Base-by-base conservation (phyloP, 2,113 vertebrate species). In the Brachypodius melanocephalos region DNA sequence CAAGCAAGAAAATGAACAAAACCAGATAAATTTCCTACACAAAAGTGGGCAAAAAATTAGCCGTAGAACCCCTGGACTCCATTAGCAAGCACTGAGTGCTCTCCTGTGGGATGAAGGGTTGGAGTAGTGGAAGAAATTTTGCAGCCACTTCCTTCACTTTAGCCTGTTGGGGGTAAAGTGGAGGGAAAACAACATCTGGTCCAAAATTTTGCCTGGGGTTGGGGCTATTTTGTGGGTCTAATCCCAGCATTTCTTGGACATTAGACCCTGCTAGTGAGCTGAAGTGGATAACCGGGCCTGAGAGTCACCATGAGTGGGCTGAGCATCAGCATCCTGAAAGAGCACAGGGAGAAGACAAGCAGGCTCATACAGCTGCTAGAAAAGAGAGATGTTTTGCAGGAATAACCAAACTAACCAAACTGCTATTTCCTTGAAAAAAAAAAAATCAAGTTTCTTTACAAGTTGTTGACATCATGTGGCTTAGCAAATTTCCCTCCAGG, bases 401-500 rank as follows among this genome's bases (percentile, higher is more conserved):
- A 93, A 94, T 67, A 62, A 66, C 49, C 74, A 66, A 89, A 85
- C 48, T 67, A 62, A 66, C 49, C 74, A 66, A 89, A 84, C 48
- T 5, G 5, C 58, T 54, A 55, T 83, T 94, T 79, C 82, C 59
- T 84, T 82, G 59, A 36, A 82, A 74, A 93, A 62, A 88, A 93
- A 93, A 94, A 94, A 89, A 88, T 4, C 11, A 74, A 79, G n/a
- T 81, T 88, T 88, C 94, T 88, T 80, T 95, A 81, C 55, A 77
- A 93, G 76, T 29, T 84, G 78, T 96, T 89, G 89, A 81, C 85
- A 89, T 91, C 85, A 88, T 78, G 88, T 96, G 81, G 95, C 83
- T 96, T 93, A 87, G 93, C 96, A 97, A 79, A 96, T 95, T 62
- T 63, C 83, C 68, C 63, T 93, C 88, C 40, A 62, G 89, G 95